phyloP scores from a whole-genome alignment of 2,797 vertebrate species.

The Natrix natrix region DNA sequence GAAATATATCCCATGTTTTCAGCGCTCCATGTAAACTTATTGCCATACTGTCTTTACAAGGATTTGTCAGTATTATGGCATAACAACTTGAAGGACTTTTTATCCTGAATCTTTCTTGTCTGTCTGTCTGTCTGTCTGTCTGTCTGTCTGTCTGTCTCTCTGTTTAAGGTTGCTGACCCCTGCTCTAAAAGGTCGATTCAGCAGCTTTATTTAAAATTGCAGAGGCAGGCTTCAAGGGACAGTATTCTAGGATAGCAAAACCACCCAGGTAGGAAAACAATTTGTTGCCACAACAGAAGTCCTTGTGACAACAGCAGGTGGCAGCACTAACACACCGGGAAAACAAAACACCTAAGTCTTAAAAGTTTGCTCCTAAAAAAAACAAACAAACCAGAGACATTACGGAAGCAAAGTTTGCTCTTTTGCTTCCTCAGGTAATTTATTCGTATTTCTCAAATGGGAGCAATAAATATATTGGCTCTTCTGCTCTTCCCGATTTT shows the following conservation, averaged over 20 bases:
- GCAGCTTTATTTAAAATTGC: not conserved
- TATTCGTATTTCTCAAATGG: not conserved
- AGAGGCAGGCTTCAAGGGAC: not conserved
- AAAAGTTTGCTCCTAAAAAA: not conserved
- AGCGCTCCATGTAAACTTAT: not conserved
- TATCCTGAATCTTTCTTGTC: not conserved
- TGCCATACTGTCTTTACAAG: not conserved
- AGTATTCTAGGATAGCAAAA: not conserved
- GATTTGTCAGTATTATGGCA: not conserved
- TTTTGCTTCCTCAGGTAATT: not conserved
- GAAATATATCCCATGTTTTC: not conserved
- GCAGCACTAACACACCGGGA: slow-evolving; percentile 41
- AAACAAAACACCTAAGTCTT: not conserved
- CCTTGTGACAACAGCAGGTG: slow-evolving; percentile 50
- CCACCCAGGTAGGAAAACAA: not conserved
- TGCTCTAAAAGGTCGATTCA: not conserved
- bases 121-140: not conserved
- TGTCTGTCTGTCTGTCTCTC: not conserved
- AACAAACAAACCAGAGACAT: not conserved
- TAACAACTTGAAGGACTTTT: not conserved
- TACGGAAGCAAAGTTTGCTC: rapidly evolving
- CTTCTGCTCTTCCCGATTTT: not conserved
- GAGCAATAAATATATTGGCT: not conserved
- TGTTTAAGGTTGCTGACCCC: not conserved
- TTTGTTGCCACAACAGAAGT: not conserved